These are phyloP conservation scores for Autographa gamma DNA, from an alignment of 2,888 invertebrate genomes.

Conservation along the genomic window DNA sequence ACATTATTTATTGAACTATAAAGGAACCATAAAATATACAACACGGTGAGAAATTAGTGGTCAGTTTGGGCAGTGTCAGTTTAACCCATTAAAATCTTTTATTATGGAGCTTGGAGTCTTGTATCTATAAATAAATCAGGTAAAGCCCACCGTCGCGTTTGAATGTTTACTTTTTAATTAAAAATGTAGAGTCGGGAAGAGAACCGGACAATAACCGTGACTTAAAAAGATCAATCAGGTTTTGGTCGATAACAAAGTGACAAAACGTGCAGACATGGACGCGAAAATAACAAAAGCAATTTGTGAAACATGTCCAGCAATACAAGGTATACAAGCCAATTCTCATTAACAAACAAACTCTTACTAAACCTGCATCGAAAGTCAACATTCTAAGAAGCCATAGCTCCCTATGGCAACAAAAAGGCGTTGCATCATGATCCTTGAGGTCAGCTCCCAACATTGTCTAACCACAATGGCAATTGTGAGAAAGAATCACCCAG, in stretches of 20 bases:
- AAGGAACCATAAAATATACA: conserved; percentile 27
- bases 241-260: not conserved
- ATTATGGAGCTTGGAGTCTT: conserved; percentile 23
- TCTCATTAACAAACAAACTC: conserved; percentile 1
- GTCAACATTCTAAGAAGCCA: conserved; percentile 66
- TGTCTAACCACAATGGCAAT: conserved; percentile 86
- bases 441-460: conserved; percentile 87
- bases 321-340: conserved; percentile 1
- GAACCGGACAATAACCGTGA: not conserved
- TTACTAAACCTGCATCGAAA: conserved; percentile 52
- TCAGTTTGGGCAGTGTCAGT: conserved; percentile 10
- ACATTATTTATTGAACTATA: conserved; percentile 24
- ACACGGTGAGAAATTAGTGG: conserved; percentile 20
- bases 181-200: not conserved
- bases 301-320: conserved; percentile 1
- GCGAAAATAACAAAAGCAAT: conserved; percentile 11
- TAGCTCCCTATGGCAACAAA: conserved; percentile 63
- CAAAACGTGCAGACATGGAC: not conserved
- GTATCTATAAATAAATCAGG: not conserved
- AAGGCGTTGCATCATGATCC: conserved; percentile 76
- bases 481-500: conserved; percentile 83
- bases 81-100: conserved; percentile 34
- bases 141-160: not conserved
- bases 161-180: not conserved
- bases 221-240: not conserved